Base-by-base conservation (phyloP, 1,140 invertebrate species). In the Achatina immaculata region DNA sequence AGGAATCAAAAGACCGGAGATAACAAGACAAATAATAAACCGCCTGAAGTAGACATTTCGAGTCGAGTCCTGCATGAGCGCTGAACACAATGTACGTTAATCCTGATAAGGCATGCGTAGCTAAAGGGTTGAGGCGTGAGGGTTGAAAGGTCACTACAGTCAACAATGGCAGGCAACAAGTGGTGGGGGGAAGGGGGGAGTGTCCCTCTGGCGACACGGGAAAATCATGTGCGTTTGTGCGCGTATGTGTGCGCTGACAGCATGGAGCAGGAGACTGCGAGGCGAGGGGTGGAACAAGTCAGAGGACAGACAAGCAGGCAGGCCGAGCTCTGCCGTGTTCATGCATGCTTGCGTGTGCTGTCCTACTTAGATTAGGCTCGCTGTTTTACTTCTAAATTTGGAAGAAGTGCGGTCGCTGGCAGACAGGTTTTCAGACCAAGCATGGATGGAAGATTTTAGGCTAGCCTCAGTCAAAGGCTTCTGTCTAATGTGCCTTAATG, bases 341-440 rank as follows among this genome's bases (percentile, higher is more conserved):
- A 73, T 73, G 71, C 71, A 73, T 51, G 71, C 71, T 31, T 51
- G 71, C 71, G 71, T 73, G 71, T 73, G 71, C 71, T 73, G 71
- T 2, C 71, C 71, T 73, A 73, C 71, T 73, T 73, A 73, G 71
- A 73, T 73, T 73, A 73, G 43, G 43, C 43, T 73, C 71, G 58
- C 68, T 19, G 71, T 73, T n/a, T 28, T 43, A 28, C n/a, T 34
- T 34, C 71, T 45, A 73, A 34, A 73, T 73, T 73, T 73, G 43
- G 71, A 43, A 45, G 43, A 48, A 73, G 71, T 48, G 71, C 42
- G 43, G 43, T 73, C 31, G 68, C 68, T n/a, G 42, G 68, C 68
- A 42, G 42, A 28, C 68, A 69, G 38, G 68, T 69, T 68, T 40
- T 31, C 7, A 28, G 58, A 34, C 58, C 58, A 62, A 62, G 31